A percentile compares a stretch with the other conserved stretches of the same genome.
phyloP scores from a whole-genome alignment of 2,797 vertebrate species.

The Enteromius fasciolatus region DNA sequence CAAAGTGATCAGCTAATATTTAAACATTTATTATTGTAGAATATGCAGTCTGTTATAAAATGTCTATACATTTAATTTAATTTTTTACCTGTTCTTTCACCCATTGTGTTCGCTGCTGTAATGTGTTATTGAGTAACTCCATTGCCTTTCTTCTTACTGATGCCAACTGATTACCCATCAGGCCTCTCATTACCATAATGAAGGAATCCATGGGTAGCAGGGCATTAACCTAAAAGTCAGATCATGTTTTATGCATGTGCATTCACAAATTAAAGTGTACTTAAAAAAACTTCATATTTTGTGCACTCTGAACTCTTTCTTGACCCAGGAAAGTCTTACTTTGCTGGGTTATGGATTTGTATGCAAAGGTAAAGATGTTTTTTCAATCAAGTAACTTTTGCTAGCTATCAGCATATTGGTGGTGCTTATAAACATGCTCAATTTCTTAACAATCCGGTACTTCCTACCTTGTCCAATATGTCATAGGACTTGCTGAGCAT shows the following conservation, averaged over 20 bases:
- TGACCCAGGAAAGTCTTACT: not conserved
- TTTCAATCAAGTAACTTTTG: not conserved
- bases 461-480: slow-evolving; percentile 89
- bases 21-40: not conserved
- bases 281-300: not conserved
- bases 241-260: not conserved
- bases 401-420: not conserved
- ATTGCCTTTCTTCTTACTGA: slow-evolving; percentile 92
- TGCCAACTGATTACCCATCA: slow-evolving; percentile 85
- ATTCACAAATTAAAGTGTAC: not conserved
- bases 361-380: not conserved
- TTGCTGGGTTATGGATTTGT: not conserved
- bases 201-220: slow-evolving; percentile 90
- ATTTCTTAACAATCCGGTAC: not conserved
- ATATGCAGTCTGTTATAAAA: not conserved
- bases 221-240: slow-evolving; percentile 83
- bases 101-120: slow-evolving; percentile 85
- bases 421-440: not conserved
- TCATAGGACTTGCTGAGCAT: slow-evolving; percentile 92
- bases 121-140: slow-evolving; percentile 94
- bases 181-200: slow-evolving; percentile 86
- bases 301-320: not conserved
- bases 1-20: not conserved
- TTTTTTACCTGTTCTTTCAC: slow-evolving; percentile 78
- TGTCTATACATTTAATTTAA: not conserved